These are phyloP conservation scores for Ophiodon elongatus DNA, from an alignment of 2,113 vertebrate genomes.

Conservation along the genomic window DNA sequence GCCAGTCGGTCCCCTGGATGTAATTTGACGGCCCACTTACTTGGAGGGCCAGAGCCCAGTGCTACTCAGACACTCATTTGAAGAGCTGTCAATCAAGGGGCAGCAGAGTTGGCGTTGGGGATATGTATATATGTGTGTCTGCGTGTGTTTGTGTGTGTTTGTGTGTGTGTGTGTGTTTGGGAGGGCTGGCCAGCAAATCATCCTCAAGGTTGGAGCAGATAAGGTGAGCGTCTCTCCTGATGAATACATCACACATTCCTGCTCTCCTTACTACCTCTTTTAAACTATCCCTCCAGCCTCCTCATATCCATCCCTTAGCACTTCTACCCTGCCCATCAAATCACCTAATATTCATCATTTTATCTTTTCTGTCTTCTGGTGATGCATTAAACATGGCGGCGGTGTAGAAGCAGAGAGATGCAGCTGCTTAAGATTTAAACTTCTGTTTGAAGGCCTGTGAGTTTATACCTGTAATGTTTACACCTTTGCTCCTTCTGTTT, in stretches of 20 bases:
- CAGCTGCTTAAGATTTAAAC: slow-evolving; percentile 80
- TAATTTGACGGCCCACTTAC: slow-evolving; percentile 97
- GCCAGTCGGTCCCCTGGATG: slow-evolving; percentile 88
- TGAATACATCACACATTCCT: slow-evolving; percentile 80
- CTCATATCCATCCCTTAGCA: slow-evolving; percentile 32
- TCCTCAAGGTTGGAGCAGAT: slow-evolving; percentile 84
- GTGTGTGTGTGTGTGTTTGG: slow-evolving; percentile 46
- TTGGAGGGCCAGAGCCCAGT: slow-evolving; percentile 89
- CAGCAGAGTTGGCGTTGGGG: slow-evolving; percentile 60
- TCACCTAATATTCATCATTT: slow-evolving; percentile 70
- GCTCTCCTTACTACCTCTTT: slow-evolving; percentile 26
- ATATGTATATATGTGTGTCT: slow-evolving; percentile 68
- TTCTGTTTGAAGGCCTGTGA: not conserved
- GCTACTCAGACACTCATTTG: slow-evolving; percentile 93
- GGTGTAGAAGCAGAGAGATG: slow-evolving; percentile 27
- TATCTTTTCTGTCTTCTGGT: slow-evolving; percentile 45
- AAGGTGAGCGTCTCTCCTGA: slow-evolving; percentile 77
- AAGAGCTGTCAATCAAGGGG: slow-evolving; percentile 92
- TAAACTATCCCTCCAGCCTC: slow-evolving; percentile 65
- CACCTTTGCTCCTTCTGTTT: not conserved
- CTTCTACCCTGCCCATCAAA: slow-evolving; percentile 61
- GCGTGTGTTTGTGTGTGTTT: slow-evolving; percentile 37
- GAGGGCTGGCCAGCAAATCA: slow-evolving; percentile 68
- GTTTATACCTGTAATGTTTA: not conserved
- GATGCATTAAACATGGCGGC: slow-evolving; percentile 75